Evolutionary conservation across 2,113 vertebrate genomes (phyloP).

Genomic region (Craseonycteris thonglongyai): DNA sequence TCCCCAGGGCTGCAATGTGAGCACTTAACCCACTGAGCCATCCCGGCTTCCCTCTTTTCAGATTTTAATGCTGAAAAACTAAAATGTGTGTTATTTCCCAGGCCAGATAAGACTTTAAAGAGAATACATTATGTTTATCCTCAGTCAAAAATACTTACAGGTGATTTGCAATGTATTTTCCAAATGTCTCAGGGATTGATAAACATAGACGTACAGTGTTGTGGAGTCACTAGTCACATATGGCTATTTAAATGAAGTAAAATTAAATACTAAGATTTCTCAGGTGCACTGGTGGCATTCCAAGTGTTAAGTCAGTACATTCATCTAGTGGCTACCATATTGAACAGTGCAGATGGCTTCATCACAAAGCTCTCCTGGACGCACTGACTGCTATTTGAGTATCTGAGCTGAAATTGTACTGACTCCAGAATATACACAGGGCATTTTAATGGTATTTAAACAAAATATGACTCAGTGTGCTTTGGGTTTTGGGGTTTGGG

Average conservation of each 20-base stretch:
- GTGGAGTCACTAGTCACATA: background rate
- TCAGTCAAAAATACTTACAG: background rate
- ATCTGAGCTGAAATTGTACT: background rate
- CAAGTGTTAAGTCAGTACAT: background rate
- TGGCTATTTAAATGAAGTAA: background rate
- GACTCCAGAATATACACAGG: background rate
- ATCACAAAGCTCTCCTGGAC: background rate
- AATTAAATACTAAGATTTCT: background rate
- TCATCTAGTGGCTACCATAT: background rate
- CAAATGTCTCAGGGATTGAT: background rate
- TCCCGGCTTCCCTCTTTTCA: too few relatives aligned
- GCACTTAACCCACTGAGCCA: too few relatives aligned
- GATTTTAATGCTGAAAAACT: background rate
- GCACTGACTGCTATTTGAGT: background rate
- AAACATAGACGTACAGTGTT: background rate
- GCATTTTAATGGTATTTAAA: background rate
- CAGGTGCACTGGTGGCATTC: background rate
- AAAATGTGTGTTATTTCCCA: background rate
- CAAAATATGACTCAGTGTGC: background rate
- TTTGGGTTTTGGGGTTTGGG: background rate
- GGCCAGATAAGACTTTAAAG: background rate
- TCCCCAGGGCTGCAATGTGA: too few relatives aligned
- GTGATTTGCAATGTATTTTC: background rate
- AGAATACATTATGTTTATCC: background rate
- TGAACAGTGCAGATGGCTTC: background rate